Conservation (phyloP, 2,113 vertebrate species). For the Perca fluviatilis region DNA sequence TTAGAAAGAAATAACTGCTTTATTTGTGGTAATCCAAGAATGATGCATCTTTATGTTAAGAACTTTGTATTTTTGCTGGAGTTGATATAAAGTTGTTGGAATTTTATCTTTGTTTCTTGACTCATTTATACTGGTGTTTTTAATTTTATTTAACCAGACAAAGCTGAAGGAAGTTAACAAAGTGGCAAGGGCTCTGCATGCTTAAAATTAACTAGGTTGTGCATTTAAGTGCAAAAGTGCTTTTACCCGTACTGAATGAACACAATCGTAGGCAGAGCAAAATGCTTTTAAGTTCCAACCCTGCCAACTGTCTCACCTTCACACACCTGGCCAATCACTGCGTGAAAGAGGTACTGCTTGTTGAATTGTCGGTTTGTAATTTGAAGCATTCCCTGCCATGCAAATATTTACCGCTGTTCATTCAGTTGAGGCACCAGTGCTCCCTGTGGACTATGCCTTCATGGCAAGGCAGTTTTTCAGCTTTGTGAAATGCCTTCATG, state of each 20-base stretch:
- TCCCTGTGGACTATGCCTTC: not conserved
- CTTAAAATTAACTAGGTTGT: not conserved
- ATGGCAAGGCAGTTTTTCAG: not conserved
- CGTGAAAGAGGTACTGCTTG: not conserved
- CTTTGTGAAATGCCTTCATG: not conserved
- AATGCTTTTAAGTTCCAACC: not conserved
- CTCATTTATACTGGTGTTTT: conserved; percentile 20
- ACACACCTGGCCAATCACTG: not conserved
- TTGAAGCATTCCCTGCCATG: not conserved
- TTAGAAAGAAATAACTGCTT: conserved; percentile 82
- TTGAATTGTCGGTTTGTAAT: not conserved
- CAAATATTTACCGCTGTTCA: not conserved
- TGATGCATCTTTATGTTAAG: conserved; percentile 77
- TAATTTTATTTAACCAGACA: not conserved
- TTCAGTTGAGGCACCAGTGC: not conserved
- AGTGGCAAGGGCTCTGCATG: not conserved
- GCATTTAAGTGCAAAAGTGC: not conserved
- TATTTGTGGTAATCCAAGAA: conserved; percentile 83
- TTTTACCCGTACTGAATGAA: not conserved
- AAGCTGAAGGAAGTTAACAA: not conserved
- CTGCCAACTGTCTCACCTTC: not conserved
- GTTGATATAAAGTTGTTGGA: conserved; percentile 83
- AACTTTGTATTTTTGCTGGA: conserved; percentile 83
- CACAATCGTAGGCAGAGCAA: not conserved
- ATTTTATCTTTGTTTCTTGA: conserved; percentile 65